Evolutionary conservation across 2,113 vertebrate species (phyloP), one percentile per base, ranked within the genome.

Genomic region (Sula dactylatra): DNA sequence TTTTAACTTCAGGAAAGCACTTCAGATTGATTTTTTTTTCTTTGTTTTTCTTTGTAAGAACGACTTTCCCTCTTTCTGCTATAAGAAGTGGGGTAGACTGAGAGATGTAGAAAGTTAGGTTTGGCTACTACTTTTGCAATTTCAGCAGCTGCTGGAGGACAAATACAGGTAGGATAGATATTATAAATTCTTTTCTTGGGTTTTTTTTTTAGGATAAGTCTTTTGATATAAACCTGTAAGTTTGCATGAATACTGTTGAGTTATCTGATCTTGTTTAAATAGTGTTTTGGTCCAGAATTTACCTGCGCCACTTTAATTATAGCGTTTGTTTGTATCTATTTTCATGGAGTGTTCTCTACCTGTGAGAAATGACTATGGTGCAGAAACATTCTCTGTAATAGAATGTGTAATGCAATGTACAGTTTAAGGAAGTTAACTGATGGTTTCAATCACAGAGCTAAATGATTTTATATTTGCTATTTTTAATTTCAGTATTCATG

Each of bases 171-270:
- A 88, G 73, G 74, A 61, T 88, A 97, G 93, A 92, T 88, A 82
- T 11, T n/a, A n/a, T n/a, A n/a, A 96, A 95, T 96, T 85, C 45
- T 97, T 96, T 74, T 58, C 5, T 76, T 86, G 50, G 55, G 27
- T 34, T 64, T 45, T 64, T 45, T 96, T 96, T 97, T 96, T 92
- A 89, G 89, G 94, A 65, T 93, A 96, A 85, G 87, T 97, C 93
- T 97, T 98, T 98, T 98, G 95, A 93, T 98, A 97, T 92, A 93
- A 97, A 79, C 77, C 58, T 97, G 67, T 97, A 95, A 94, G 97
- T 96, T 97, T 98, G 98, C 98, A 98, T 98, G 98, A 97, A 77
- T 66, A 83, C 83, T 61, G 42, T 93, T n/a, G n/a, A n/a, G n/a
- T n/a, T 97, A 96, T 62, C 86, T 93, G 78, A 91, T 88, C 85